Percentiles rank a stretch among this genome's conserved stretches.
phyloP scores from a whole-genome alignment of 2,888 invertebrate species.

The Drosophila multiciliata region DNA sequence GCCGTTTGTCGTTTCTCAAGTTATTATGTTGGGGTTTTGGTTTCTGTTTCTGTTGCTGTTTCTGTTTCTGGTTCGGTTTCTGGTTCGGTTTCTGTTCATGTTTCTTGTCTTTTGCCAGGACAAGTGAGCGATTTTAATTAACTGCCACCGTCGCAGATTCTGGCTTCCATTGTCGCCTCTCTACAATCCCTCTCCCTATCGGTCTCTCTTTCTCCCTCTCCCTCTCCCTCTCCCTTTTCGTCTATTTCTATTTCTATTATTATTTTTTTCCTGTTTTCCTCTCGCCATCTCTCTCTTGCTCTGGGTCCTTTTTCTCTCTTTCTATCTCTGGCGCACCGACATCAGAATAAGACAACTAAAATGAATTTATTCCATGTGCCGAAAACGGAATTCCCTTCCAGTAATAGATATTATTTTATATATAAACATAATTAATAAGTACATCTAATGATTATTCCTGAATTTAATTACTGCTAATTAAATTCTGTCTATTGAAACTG shows the following conservation, averaged over 20 bases:
- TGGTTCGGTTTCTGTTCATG: not conserved
- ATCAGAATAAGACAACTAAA: slow-evolving; percentile 35
- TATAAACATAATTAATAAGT: not conserved
- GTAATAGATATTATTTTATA: not conserved
- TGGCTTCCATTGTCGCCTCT: slow-evolving; percentile 12
- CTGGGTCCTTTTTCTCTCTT: slow-evolving; percentile 8
- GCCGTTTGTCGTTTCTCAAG: slow-evolving; percentile 67
- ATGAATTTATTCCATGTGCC: not conserved
- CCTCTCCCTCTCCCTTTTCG: not conserved
- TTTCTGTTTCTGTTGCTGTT: not conserved
- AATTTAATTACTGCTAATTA: not conserved
- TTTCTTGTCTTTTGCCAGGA: slow-evolving; percentile 35
- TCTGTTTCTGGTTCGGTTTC: not conserved
- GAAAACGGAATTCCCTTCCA: not conserved
- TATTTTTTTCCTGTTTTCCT: no score
- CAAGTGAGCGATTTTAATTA: slow-evolving; percentile 76
- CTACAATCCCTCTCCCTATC: not conserved
- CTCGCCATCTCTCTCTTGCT: not conserved
- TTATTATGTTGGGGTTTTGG: slow-evolving; percentile 43
- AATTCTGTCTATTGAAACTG: not conserved
- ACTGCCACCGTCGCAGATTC: slow-evolving; percentile 67
- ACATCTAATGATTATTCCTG: not conserved
- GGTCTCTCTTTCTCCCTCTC: not conserved
- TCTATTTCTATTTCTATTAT: not conserved
- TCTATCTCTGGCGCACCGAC: slow-evolving; percentile 17